phyloP scores from a whole-genome alignment of 1,140 invertebrate genomes.

The Centruroides sculpturatus region DNA sequence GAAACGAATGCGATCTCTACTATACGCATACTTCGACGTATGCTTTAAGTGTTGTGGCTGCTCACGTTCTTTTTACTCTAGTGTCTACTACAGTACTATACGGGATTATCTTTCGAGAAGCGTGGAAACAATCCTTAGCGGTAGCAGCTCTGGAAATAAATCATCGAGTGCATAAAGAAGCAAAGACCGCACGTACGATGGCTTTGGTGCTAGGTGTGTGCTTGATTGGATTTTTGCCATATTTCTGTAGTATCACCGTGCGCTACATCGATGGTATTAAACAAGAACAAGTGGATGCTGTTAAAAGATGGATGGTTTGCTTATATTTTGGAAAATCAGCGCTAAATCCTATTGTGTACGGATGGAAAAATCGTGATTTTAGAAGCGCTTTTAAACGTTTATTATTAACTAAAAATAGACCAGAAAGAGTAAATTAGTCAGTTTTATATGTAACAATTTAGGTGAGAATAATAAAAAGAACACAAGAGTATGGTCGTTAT shows the following conservation, averaged over 20 bases:
- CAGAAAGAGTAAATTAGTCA: too few relatives aligned
- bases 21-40: conserved; percentile 15
- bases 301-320: conserved; percentile 16
- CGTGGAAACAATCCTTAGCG: conserved; percentile 16
- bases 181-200: conserved; percentile 19
- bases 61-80: conserved; percentile 15
- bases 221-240: conserved; percentile 18
- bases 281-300: conserved; percentile 4
- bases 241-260: conserved; percentile 14
- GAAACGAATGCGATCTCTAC: conserved; percentile 19
- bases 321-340: conserved; percentile 22
- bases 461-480: too few relatives aligned
- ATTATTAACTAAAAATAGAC: too few relatives aligned
- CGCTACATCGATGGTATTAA: conserved; percentile 13
- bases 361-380: conserved; percentile 22
- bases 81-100: conserved; percentile 16
- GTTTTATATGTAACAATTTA: too few relatives aligned
- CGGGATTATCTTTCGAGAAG: conserved; percentile 17
- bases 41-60: conserved; percentile 12
- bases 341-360: conserved; percentile 21
- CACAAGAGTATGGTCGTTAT: too few relatives aligned
- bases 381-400: conserved; percentile 12
- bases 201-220: conserved; percentile 18
- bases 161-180: conserved; percentile 12
- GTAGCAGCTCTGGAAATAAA: conserved; percentile 12